Percentiles rank a stretch among this genome's conserved stretches.
Conservation (phyloP, 2,888 invertebrate species). For the Plutella xylostella region DNA sequence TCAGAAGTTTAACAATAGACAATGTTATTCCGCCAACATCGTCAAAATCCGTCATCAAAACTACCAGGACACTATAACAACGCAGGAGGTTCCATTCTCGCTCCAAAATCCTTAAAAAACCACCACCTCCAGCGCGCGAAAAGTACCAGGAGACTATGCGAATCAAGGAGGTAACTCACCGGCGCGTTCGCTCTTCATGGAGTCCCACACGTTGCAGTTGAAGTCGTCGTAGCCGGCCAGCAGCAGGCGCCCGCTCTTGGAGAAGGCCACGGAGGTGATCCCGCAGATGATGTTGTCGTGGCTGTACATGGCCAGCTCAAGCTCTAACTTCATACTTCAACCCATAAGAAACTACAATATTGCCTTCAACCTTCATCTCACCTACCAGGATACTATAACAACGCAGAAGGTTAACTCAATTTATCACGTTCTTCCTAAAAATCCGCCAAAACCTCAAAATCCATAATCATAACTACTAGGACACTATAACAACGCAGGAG, state of each 20-base stretch:
- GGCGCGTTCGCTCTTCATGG: slow-evolving; percentile 99
- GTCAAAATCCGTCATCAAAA: background rate
- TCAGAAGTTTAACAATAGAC: background rate
- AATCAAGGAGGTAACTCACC: slow-evolving; percentile 44
- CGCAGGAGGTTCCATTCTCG: background rate
- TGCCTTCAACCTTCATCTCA: too few relatives aligned
- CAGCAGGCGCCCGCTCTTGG: slow-evolving; percentile 95
- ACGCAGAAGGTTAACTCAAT: background rate
- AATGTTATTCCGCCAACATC: background rate
- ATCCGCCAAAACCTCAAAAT: background rate
- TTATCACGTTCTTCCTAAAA: background rate
- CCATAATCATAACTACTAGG: background rate
- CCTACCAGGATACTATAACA: too few relatives aligned
- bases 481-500: background rate
- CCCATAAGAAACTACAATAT: too few relatives aligned
- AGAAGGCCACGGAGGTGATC: slow-evolving; percentile 99
- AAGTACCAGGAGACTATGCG: background rate
- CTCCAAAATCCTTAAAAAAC: background rate
- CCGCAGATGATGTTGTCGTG: slow-evolving; percentile 99
- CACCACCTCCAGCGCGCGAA: too few relatives aligned
- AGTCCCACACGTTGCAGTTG: slow-evolving; percentile 99
- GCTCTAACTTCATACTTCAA: too few relatives aligned
- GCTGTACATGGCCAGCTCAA: slow-evolving; percentile 99
- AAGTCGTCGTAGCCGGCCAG: slow-evolving; percentile 99
- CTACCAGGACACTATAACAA: background rate